phyloP scores from a whole-genome alignment of 2,888 invertebrate species.

The Tolmerus cingulatus region DNA sequence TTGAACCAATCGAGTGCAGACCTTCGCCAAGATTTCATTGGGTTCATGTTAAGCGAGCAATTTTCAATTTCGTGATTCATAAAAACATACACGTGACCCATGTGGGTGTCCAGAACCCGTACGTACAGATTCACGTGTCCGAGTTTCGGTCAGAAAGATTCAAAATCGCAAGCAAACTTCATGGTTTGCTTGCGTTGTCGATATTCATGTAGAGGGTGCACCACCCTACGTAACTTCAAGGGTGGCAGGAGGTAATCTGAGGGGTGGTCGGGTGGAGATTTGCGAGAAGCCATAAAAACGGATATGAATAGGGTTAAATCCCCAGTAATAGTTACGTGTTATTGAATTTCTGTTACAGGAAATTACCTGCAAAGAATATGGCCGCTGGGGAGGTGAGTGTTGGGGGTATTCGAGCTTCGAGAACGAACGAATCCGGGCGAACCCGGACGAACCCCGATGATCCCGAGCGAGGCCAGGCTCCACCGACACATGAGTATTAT shows the following conservation, averaged over 20 bases:
- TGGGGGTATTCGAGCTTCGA: neutral
- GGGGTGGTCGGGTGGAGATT: neutral
- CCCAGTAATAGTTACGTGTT: slow-evolving; percentile 6
- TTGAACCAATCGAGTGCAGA: neutral
- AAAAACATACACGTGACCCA: neutral
- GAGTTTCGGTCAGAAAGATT: neutral
- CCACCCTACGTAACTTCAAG: neutral
- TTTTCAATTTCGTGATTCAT: neutral
- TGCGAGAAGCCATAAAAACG: neutral
- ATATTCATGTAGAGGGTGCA: neutral
- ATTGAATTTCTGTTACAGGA: slow-evolving; percentile 13
- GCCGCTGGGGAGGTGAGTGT: neutral
- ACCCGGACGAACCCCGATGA: neutral
- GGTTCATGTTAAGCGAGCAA: neutral
- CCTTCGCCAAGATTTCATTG: neutral
- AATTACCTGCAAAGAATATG: slow-evolving; percentile 22
- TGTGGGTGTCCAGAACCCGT: neutral
- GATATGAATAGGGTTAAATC: neutral
- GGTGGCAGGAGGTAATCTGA: neutral
- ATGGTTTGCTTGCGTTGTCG: neutral
- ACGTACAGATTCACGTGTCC: neutral
- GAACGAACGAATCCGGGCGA: neutral
- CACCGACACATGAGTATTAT: neutral
- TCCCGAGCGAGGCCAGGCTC: neutral
- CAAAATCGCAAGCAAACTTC: neutral